Conservation (phyloP, 2,888 invertebrate genomes). For the Micropterix aruncella region DNA sequence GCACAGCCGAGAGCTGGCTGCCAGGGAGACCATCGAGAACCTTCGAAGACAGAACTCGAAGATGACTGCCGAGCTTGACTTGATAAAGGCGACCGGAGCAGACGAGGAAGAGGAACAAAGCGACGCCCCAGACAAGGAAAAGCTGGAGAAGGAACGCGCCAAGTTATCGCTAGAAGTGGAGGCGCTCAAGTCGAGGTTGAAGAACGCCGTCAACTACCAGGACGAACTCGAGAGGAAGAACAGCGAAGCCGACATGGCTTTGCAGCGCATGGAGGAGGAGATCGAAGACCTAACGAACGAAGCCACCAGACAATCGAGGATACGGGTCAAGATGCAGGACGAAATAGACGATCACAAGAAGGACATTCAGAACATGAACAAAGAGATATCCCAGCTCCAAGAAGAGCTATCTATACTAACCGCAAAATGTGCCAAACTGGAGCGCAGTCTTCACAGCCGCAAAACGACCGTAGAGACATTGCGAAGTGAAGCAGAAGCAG, state of each 20-base stretch:
- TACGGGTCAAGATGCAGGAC: background rate
- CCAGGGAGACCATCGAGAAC: conserved; percentile 61
- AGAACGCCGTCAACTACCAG: conserved; percentile 36
- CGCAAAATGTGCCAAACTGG: conserved; percentile 6
- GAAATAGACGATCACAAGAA: background rate
- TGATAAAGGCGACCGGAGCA: conserved; percentile 46
- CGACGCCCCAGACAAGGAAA: conserved; percentile 47
- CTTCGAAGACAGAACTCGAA: conserved; percentile 51
- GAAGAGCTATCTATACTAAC: too few relatives aligned
- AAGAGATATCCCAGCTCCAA: too few relatives aligned
- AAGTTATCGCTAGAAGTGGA: conserved; percentile 43
- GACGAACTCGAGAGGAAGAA: conserved; percentile 47
- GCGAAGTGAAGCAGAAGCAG: conserved; percentile 30
- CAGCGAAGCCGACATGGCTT: conserved; percentile 38
- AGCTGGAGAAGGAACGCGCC: conserved; percentile 53
- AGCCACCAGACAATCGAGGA: conserved; percentile 19
- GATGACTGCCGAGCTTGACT: conserved; percentile 56
- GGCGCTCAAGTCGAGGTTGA: conserved; percentile 35
- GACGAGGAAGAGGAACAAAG: conserved; percentile 45
- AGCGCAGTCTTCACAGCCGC: conserved; percentile 22
- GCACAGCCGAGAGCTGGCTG: conserved; percentile 56
- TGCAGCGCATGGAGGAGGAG: conserved; percentile 39
- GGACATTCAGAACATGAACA: background rate
- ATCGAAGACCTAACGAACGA: conserved; percentile 37
- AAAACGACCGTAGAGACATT: conserved; percentile 26